Evolutionary conservation across 1,140 invertebrate genomes (phyloP), one percentile per base, ranked within the genome.

Genomic region (Brachionus rotundiformis): DNA sequence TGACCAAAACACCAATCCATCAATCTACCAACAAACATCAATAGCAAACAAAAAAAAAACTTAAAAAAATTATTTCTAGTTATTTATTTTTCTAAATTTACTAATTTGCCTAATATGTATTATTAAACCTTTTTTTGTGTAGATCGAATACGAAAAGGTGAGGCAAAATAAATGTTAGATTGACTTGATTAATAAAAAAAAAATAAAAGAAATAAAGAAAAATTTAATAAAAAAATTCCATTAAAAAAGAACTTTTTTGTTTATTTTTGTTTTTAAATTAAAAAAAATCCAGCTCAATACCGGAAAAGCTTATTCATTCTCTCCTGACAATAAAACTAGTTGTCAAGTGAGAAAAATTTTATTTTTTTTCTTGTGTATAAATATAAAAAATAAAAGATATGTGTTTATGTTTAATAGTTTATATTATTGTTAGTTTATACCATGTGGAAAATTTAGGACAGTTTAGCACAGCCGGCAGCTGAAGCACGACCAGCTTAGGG

Each of bases 81-180:
- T 68, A 68, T 68, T 68, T 68, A 68, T 68, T 33, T 68, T 68
- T 68, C 31, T 31, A 8, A 63, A 63, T 63, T 29, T 27, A 29
- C n/a, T 5, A 49, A 49, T 19, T 49, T 49, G 47, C 16, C 47
- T 49, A 49, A 49, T 19, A 19, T 49, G 47, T 49, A 19, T 49
- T 23, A n/a, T n/a, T n/a, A n/a, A 4, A 49, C 16, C 47, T 49
- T 49, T 49, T 41, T 49, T 49, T 49, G 47, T 47, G 44, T 19
- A 19, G 47, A 49, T 49, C 47, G 19, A 49, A 4, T 1, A 19
- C n/a, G n/a, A 49, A 49, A 49, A 49, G 47, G 16, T 19, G 19
- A 49, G 47, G 47, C 47, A 49, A 49, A 49, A n/a, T n/a, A n/a
- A n/a, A 49, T 49, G 44, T 49, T 49, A 49, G 8, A 49, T 49